phyloP scores from a whole-genome alignment of 35 echinoderm and acorn worm genomes.

The Patiria miniata region DNA sequence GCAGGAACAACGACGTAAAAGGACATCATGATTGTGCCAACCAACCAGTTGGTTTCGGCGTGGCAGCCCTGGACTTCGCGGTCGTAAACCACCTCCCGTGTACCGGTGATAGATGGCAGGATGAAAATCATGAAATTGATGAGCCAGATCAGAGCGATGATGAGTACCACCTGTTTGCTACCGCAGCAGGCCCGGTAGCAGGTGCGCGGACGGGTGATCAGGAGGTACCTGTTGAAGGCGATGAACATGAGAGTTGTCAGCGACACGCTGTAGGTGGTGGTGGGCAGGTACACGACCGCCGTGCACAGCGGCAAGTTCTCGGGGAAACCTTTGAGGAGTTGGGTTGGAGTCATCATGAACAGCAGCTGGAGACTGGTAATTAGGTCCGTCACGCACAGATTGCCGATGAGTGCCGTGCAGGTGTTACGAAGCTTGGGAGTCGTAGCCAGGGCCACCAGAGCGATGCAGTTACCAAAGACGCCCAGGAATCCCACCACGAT shows the following conservation, averaged over 20 bases:
- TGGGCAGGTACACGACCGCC: constrained; percentile 50
- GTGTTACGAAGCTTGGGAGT: constrained; percentile 66
- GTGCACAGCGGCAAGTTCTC: constrained; percentile 41
- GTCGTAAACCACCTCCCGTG: constrained; percentile 56
- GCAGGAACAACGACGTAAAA: constrained; percentile 58
- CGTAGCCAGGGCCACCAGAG: constrained; percentile 60
- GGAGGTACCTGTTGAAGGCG: constrained; percentile 66
- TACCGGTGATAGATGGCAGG: constrained; percentile 38
- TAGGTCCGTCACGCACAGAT: constrained; percentile 60
- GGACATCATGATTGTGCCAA: constrained; percentile 39
- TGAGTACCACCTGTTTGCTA: constrained; percentile 4
- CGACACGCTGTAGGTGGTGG: constrained; percentile 49
- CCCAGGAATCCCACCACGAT: constrained; percentile 49
- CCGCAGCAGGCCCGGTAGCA: constrained; percentile 47
- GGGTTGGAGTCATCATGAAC: constrained; percentile 38
- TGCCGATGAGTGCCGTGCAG: constrained; percentile 61
- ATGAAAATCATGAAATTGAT: constrained; percentile 35
- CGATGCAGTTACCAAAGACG: constrained; percentile 66
- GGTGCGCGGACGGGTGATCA: constrained; percentile 66
- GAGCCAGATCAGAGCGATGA: constrained; percentile 2
- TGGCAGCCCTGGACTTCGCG: constrained; percentile 20
- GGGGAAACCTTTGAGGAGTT: constrained; percentile 54
- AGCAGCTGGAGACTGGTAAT: constrained; percentile 18
- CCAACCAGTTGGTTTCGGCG: constrained; percentile 36
- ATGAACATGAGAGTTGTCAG: constrained; percentile 65